A percentile compares a stretch with the other conserved stretches of the same genome.
Conservation (phyloP, 2,888 invertebrate genomes). For the Lasioglossum marginatum region DNA sequence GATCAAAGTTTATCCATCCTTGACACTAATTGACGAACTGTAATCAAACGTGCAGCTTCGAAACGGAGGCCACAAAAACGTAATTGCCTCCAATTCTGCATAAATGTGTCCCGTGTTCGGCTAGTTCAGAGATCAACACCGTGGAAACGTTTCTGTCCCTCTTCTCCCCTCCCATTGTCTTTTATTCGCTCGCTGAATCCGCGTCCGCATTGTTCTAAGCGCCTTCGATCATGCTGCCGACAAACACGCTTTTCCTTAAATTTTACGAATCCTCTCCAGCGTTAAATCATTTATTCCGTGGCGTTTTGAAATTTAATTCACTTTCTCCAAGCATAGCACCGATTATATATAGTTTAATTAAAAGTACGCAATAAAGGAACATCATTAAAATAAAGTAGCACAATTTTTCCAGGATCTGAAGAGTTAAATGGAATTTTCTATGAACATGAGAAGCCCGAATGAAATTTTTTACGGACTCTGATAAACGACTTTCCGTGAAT, state of each 20-base stretch:
- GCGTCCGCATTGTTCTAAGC: background rate
- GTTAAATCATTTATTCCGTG: background rate
- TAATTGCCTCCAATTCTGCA: conserved; percentile 29
- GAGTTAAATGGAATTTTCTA: conserved; percentile 34
- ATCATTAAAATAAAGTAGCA: background rate
- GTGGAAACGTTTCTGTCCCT: conserved; percentile 9
- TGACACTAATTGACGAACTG: conserved; percentile 66
- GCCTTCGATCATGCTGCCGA: background rate
- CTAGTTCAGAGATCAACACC: conserved; percentile 10
- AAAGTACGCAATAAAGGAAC: background rate
- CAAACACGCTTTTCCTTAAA: background rate
- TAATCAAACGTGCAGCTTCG: conserved; percentile 34
- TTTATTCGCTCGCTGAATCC: background rate
- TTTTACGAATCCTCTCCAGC: background rate
- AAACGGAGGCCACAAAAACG: conserved; percentile 18
- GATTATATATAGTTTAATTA: background rate
- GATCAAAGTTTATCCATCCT: conserved; percentile 64
- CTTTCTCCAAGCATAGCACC: background rate
- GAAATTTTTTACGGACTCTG: background rate
- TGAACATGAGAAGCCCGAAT: background rate
- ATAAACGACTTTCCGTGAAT: background rate
- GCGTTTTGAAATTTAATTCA: background rate
- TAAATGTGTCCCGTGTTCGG: conserved; percentile 8
- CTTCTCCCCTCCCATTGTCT: background rate
- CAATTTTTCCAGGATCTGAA: conserved; percentile 11